Conservation (phyloP, 2,113 vertebrate species). For the Rostratula benghalensis region DNA sequence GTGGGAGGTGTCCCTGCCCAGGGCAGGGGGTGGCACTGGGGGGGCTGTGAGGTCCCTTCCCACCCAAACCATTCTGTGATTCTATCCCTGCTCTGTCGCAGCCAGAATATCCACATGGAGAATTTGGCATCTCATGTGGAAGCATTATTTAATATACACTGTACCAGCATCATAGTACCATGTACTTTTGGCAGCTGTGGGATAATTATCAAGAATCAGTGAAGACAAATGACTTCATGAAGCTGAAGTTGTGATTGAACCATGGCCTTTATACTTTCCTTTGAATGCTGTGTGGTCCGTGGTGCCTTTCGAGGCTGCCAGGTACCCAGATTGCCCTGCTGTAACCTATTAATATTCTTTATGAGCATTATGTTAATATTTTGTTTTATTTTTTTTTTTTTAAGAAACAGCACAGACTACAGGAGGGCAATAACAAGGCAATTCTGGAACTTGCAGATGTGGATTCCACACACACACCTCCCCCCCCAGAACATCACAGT, state of each 20-base stretch:
- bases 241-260: not conserved
- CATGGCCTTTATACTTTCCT: not conserved
- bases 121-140: fast-evolving
- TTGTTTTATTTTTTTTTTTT: not conserved
- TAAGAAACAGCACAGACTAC: not conserved
- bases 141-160: fast-evolving
- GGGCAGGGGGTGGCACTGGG: no score
- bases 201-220: not conserved
- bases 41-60: no score
- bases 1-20: no score
- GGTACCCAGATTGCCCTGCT: slow-evolving; percentile 18
- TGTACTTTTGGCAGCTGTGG: not conserved
- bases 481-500: not conserved
- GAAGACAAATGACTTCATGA: not conserved
- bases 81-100: not conserved
- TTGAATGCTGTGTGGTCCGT: not conserved
- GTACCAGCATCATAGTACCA: fast-evolving
- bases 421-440: slow-evolving; percentile 39
- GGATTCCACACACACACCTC: not conserved
- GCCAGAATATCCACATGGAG: not conserved
- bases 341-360: not conserved
- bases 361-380: not conserved
- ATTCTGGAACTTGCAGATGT: not conserved
- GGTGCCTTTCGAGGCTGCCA: not conserved
- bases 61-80: no score